Evolutionary conservation across 2,113 vertebrate species (phyloP).

Genomic region (cat (Felis catus)): DNA sequence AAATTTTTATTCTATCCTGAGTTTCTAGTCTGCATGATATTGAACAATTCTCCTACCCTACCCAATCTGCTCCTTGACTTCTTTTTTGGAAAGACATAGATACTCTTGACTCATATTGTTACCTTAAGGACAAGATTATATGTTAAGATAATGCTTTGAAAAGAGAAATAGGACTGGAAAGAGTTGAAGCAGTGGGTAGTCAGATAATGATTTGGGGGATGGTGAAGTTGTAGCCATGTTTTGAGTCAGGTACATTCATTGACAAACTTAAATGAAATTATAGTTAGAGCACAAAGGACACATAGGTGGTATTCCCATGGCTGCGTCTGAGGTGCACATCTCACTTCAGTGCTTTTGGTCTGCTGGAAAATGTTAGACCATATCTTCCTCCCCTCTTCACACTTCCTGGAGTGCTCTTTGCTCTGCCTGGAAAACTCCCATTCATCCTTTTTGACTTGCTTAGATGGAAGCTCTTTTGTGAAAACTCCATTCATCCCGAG

Average conservation of each 20-base stretch:
- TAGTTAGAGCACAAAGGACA: neutral
- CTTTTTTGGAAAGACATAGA: neutral
- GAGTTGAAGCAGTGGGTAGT: neutral
- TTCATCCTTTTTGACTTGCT: neutral
- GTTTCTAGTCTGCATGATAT: neutral
- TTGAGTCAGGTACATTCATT: neutral
- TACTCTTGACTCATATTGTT: neutral
- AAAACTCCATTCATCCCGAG: neutral
- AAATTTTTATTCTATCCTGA: neutral
- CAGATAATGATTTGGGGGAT: neutral
- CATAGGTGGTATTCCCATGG: neutral
- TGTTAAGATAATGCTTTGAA: neutral
- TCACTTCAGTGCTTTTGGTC: neutral
- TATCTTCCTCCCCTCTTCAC: neutral
- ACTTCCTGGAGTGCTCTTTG: neutral
- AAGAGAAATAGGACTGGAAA: neutral
- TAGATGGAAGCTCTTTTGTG: neutral
- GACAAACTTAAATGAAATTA: neutral
- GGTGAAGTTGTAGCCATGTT: neutral
- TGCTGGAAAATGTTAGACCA: neutral
- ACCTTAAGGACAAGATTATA: neutral
- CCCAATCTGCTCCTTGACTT: neutral
- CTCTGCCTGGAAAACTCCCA: neutral
- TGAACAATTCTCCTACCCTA: neutral
- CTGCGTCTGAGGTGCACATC: neutral